Base-by-base conservation (phyloP, 2,888 invertebrate species). In the Tachina grossa region DNA sequence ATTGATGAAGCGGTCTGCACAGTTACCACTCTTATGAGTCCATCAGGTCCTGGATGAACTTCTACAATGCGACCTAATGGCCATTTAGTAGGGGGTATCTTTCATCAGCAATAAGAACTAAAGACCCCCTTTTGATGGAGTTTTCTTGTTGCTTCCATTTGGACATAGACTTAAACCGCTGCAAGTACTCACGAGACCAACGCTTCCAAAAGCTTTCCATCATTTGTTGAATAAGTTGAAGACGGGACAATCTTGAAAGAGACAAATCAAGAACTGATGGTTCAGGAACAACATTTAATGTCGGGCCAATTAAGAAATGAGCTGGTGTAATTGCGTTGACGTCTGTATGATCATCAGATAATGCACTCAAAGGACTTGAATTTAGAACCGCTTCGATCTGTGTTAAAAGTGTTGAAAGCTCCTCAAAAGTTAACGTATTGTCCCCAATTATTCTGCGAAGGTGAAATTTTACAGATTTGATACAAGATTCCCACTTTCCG, bases 91-190 rank as follows among this genome's bases (percentile, higher is more conserved):
- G n/a, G n/a, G n/a, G n/a, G n/a, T n/a, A n/a, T n/a, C n/a, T 59
- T 72, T 72, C 72, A 39, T 69, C 69, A 22, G 53, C 53, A 55
- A 69, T 69, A 22, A 69, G 43, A 41, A 69, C 69, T 14, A 69
- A 55, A 9, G 71, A 2, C 53, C 72, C n/a, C n/a, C 57, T 57
- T 45, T 71, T 13, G 1, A 71, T 55, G n/a, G n/a, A 71, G 11
- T 71, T 57, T 71, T 75, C 63, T 19, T 75, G 61, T 11, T 61
- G 74, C n/a, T 63, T 75, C 43, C 19, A 63, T 74, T 74, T 61
- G 0, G 47, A 63, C 14, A 75, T 53, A 11, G 75, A 65, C 43
- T 45, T 76, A 57, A 66, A n/a, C 22, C 63, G 75, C 22, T 63
- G 63, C 14, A 75, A 63, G 43, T 65, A 65, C 22, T 75, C 65